Evolutionary conservation across 2,888 invertebrate genomes (phyloP).

Genomic region (Hydroisotoma schaefferi): DNA sequence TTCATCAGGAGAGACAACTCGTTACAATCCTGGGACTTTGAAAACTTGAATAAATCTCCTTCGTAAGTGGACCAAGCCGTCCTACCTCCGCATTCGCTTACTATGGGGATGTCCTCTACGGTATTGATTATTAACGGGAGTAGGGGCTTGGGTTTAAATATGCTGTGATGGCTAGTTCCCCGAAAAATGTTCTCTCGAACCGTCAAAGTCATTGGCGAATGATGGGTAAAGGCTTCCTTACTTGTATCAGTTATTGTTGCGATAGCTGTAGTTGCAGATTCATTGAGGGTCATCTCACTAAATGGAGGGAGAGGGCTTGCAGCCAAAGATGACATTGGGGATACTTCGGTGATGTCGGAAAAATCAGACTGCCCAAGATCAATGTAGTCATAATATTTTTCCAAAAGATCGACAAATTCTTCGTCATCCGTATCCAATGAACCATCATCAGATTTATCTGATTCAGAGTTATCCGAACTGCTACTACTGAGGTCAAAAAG

Average conservation of each 20-base stretch:
- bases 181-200: no score
- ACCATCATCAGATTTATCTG: conserved; percentile 20
- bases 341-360: conserved; percentile 42
- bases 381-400: conserved; percentile 35
- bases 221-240: background rate
- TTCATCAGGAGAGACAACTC: conserved; percentile 1
- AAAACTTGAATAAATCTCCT: background rate
- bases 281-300: background rate
- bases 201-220: background rate
- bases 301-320: conserved; percentile 28
- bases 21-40: background rate
- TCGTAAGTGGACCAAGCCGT: background rate
- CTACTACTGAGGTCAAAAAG: conserved; percentile 33
- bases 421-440: conserved; percentile 32
- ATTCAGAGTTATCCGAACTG: conserved; percentile 13
- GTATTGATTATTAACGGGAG: conserved; percentile 11
- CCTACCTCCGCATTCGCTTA: background rate
- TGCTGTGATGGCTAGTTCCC: no score
- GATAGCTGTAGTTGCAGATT: background rate
- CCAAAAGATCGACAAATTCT: conserved; percentile 37
- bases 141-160: conserved; percentile 4
- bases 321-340: conserved; percentile 34
- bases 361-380: conserved; percentile 30
- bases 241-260: background rate
- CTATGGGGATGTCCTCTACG: background rate